These are phyloP conservation scores for Takifugu ocellatus DNA, from an alignment of 2,797 vertebrate genomes.

Conservation along the genomic window DNA sequence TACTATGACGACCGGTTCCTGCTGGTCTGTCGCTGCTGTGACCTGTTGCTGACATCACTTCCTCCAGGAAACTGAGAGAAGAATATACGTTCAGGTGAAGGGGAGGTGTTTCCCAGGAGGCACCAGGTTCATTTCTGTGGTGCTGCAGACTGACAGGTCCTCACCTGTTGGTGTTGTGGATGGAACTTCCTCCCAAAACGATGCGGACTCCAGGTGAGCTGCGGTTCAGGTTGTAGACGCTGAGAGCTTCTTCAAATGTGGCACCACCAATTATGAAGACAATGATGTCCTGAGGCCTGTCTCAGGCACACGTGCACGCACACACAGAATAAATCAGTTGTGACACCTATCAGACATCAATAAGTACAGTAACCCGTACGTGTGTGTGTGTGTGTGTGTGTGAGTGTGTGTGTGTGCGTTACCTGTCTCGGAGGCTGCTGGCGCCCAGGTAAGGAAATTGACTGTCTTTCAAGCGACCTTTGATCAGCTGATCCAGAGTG, in stretches of 20 bases:
- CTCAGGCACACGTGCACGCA: not conserved
- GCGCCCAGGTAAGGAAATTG: conserved; percentile 93
- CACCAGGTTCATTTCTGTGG: no score
- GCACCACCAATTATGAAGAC: conserved; percentile 92
- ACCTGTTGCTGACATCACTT: conserved; percentile 62
- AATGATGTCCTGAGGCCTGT: conserved; percentile 91
- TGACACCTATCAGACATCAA: no score
- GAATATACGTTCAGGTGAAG: not conserved
- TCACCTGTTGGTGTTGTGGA: conserved; percentile 93
- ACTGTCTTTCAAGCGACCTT: conserved; percentile 91
- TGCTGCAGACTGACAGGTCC: not conserved
- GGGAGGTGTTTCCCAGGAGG: conserved; percentile 79
- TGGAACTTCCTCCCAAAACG: conserved; percentile 86
- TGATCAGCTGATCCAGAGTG: conserved; percentile 93
- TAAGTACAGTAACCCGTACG: not conserved
- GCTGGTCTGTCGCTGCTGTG: conserved; percentile 44
- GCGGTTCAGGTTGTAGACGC: conserved; percentile 92
- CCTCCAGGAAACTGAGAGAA: conserved; percentile 71
- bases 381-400: conserved; percentile 1
- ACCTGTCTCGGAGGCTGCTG: conserved; percentile 93
- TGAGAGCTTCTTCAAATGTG: conserved; percentile 89
- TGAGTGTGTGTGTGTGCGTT: conserved; percentile 15
- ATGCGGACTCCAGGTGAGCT: conserved; percentile 86
- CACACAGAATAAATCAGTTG: not conserved
- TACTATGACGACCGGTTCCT: conserved; percentile 48